Base-by-base conservation (phyloP, 2,113 vertebrate species). In the Chaetodon trifascialis region DNA sequence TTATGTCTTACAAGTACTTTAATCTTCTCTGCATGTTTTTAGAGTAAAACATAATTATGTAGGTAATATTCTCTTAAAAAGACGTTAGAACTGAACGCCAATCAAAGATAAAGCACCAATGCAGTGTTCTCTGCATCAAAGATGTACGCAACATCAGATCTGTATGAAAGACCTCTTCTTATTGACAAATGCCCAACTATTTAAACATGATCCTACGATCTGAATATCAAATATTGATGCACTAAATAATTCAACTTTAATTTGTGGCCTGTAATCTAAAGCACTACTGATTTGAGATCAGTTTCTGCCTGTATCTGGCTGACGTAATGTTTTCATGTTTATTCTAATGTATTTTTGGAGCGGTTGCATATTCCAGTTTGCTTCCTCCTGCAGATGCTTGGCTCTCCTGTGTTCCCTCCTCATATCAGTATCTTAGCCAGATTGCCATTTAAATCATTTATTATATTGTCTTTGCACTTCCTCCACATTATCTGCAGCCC, bases 371-470 rank as follows among this genome's bases (percentile, higher is more conserved):
- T 68, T 55, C 21, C 15, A 17, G 16, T 66, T 58, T 30, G 42
- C 56, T 69, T 59, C 64, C 64, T 54, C 11, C 17, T 58, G 72
- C 42, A 65, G 15, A 15, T 19, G 16, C 36, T 17, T 46, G 1
- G 5, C 30, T 59, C 25, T 14, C 46, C 11, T 36, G 23, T 11
- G 23, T 23, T 19, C 15, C 46, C 47, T 63, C 12, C 47, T 80
- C 36, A 60, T n/a, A 67, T 73, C 11, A 21, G 46, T 5, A 80
- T 72, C 52, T 64, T n/a, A 30, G 55, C 68, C 75, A 77, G 47
- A 81, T 87, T 82, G 46, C 73, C 70, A 25, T 82, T 84, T 72
- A 25, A 88, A 79, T 76, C 4, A 85, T 58, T 68, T 60, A 47
- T 71, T 82, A 88, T 73, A 76, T n/a, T 51, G 8, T 58, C 49